Percentiles rank a stretch among this genome's conserved stretches.
Conservation (phyloP, 2,888 invertebrate species). For the Embidobia sp. region DNA sequence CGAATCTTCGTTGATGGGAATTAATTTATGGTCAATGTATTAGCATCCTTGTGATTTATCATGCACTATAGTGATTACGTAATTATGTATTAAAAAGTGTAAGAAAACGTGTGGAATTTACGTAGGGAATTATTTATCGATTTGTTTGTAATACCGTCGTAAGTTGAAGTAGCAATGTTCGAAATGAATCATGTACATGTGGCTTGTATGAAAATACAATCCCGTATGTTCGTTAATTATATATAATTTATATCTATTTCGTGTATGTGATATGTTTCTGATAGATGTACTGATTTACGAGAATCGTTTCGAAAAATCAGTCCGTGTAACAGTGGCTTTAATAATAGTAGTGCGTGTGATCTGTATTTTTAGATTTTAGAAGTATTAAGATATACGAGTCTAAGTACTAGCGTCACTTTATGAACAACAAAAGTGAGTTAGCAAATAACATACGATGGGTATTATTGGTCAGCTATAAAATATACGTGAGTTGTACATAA, state of each 20-base stretch:
- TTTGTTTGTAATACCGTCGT: slow-evolving; percentile 26
- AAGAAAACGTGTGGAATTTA: slow-evolving; percentile 23
- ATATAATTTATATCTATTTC: slow-evolving; percentile 42
- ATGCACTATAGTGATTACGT: slow-evolving; percentile 28
- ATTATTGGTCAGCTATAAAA: slow-evolving; percentile 49
- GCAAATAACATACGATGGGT: slow-evolving; percentile 28
- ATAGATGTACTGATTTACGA: slow-evolving; percentile 33
- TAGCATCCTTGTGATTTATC: slow-evolving; percentile 46
- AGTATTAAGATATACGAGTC: slow-evolving; percentile 34
- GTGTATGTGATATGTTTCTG: slow-evolving; percentile 49
- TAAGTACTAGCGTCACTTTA: slow-evolving; percentile 15
- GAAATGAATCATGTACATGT: slow-evolving; percentile 22
- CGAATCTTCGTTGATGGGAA: slow-evolving; percentile 3
- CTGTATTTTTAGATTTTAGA: slow-evolving; percentile 50
- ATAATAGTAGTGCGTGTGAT: slow-evolving; percentile 54
- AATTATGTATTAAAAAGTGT: slow-evolving; percentile 24
- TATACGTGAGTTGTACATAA: slow-evolving; percentile 48
- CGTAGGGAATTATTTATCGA: slow-evolving; percentile 27
- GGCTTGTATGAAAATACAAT: slow-evolving; percentile 22
- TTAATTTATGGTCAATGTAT: slow-evolving; percentile 43
- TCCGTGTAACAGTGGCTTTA: slow-evolving; percentile 59
- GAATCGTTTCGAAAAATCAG: slow-evolving; percentile 42
- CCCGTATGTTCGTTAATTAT: slow-evolving; percentile 23
- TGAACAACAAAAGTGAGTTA: slow-evolving; percentile 22
- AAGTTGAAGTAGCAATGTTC: slow-evolving; percentile 26